Conservation (phyloP, 2,888 invertebrate genomes). For the Incurvaria masculella region DNA sequence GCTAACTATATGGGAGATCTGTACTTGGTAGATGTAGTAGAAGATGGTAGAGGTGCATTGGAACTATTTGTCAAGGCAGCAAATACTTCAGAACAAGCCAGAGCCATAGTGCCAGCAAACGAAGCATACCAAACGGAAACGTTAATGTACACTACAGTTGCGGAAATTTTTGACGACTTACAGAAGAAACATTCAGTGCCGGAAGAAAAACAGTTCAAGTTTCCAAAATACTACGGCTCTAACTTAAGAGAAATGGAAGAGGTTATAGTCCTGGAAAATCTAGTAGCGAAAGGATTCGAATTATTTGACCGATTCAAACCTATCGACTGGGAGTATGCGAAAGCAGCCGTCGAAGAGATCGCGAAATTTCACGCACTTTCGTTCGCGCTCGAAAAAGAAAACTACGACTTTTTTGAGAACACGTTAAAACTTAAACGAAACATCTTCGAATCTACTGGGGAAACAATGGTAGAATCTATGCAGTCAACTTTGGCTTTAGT, state of each 20-base stretch:
- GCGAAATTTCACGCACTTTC: conserved; percentile 37
- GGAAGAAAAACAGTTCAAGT: conserved; percentile 19
- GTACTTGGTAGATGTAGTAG: neutral
- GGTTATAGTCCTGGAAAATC: conserved; percentile 28
- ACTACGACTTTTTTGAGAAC: conserved; percentile 23
- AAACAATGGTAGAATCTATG: neutral
- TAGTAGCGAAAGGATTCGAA: conserved; percentile 23
- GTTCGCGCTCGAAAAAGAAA: conserved; percentile 28
- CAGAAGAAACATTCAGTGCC: conserved; percentile 21
- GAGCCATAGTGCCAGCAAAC: neutral
- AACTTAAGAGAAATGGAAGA: conserved; percentile 21
- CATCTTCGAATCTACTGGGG: neutral
- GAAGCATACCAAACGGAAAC: neutral
- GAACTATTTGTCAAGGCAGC: neutral
- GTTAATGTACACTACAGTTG: conserved; percentile 18
- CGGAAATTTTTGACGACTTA: conserved; percentile 17
- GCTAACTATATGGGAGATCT: neutral
- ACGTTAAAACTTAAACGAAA: neutral
- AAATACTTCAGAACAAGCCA: neutral
- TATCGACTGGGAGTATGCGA: conserved; percentile 27
- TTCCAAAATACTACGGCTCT: conserved; percentile 25
- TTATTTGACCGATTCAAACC: conserved; percentile 22
- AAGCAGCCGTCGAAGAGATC: conserved; percentile 22
- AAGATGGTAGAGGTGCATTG: neutral
- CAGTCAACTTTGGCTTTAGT: neutral